Conservation (phyloP, 2,888 invertebrate species). For the Caenorhabditis sinica region DNA sequence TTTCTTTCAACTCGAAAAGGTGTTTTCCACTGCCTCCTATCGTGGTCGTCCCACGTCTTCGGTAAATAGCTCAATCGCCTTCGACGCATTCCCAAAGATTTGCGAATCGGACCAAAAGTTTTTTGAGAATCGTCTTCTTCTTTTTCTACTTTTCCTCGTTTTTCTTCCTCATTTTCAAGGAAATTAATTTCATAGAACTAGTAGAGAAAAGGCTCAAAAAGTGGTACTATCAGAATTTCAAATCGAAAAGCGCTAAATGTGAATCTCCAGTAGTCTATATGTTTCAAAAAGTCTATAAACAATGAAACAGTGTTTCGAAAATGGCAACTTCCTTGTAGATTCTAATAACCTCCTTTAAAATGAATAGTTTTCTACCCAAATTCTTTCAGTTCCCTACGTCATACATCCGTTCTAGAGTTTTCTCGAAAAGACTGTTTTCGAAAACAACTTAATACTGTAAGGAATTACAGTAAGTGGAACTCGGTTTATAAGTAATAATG, state of each 20-base stretch:
- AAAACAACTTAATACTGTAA: background rate
- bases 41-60: constrained; percentile 8
- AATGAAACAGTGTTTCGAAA: no score
- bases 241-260: no score
- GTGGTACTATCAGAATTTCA: background rate
- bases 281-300: no score
- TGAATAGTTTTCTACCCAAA: no score
- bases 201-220: background rate
- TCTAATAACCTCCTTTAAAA: no score
- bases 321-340: no score
- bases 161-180: constrained; percentile 20
- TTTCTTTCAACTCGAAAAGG: background rate
- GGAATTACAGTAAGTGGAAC: background rate
- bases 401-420: no score
- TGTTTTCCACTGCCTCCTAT: constrained; percentile 16
- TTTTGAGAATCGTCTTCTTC: constrained; percentile 11
- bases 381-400: no score
- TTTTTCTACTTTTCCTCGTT: background rate
- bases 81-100: constrained; percentile 17
- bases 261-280: no score
- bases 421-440: background rate
- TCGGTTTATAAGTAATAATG: background rate
- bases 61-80: constrained; percentile 46
- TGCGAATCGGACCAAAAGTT: constrained; percentile 13
- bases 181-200: background rate